Conservation (phyloP, 2,113 vertebrate genomes). For the Cyanocitta stelleri region DNA sequence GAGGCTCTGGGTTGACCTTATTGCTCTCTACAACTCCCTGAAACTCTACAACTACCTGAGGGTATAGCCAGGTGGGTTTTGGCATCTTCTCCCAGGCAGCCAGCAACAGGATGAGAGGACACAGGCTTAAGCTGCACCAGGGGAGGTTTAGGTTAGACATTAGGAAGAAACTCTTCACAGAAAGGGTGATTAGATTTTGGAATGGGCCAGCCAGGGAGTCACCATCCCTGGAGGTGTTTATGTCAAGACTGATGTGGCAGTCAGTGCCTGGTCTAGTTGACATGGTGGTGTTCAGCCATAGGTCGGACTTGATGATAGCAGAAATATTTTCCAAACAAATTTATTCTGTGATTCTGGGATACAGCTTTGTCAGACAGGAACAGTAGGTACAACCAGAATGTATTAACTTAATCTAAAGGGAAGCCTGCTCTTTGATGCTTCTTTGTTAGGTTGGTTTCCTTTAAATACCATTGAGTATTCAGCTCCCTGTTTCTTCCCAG, state of each 20-base stretch:
- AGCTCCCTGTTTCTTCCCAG: background rate
- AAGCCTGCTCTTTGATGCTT: background rate
- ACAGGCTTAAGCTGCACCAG: background rate
- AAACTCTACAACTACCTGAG: no score
- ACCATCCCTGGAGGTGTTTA: background rate
- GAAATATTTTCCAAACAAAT: background rate
- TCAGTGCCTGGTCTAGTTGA: background rate
- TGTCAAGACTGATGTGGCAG: no score
- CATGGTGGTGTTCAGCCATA: background rate
- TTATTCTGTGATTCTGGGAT: background rate
- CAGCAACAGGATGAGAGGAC: background rate
- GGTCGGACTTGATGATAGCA: background rate
- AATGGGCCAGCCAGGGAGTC: accelerated
- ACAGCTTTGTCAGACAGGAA: background rate
- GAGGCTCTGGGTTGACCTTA: background rate
- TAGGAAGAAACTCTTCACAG: background rate
- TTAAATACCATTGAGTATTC: background rate
- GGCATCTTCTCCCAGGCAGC: background rate
- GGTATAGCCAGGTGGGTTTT: accelerated
- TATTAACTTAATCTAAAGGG: background rate
- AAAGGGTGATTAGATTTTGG: background rate
- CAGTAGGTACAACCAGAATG: background rate
- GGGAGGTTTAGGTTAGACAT: background rate
- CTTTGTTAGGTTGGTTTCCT: background rate
- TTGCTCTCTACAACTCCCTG: background rate